These are phyloP conservation scores for Macrophya alboannulata DNA, from an alignment of 2,888 invertebrate species.

Conservation along the genomic window DNA sequence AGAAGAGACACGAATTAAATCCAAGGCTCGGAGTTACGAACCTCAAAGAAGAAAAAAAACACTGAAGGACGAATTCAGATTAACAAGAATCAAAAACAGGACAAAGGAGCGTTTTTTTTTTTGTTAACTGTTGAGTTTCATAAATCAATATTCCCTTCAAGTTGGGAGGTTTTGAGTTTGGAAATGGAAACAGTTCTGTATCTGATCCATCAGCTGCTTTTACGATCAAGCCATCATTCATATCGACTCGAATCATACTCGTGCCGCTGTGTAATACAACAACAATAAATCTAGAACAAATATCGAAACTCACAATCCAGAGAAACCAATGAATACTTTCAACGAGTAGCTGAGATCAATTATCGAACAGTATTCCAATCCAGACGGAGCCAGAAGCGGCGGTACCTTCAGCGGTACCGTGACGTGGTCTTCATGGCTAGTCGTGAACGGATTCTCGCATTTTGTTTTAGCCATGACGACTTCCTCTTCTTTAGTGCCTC, in stretches of 20 bases:
- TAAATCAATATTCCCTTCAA: not conserved
- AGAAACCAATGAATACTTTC: constrained; percentile 60
- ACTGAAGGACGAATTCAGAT: not conserved
- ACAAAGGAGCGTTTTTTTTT: not conserved
- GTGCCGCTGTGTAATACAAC: not conserved
- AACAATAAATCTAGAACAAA: not conserved
- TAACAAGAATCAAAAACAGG: not conserved
- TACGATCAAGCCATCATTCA: not conserved
- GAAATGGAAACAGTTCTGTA: not conserved
- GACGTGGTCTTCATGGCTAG: constrained; percentile 62
- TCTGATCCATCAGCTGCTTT: not conserved
- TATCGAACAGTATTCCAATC: constrained; percentile 67
- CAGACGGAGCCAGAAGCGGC: constrained; percentile 66
- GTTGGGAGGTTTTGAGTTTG: not conserved
- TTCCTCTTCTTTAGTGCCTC: constrained; percentile 8
- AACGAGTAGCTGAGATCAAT: constrained; percentile 70
- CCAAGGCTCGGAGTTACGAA: no score
- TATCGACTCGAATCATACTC: not conserved
- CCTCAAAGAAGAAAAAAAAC: not conserved
- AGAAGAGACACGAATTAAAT: constrained; percentile 14
- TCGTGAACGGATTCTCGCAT: constrained; percentile 40
- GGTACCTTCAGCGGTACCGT: constrained; percentile 67
- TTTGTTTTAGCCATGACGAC: not conserved
- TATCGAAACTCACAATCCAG: constrained; percentile 58
- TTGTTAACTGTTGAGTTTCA: not conserved